Evolutionary conservation across 2,113 vertebrate genomes (phyloP).

Genomic region (Dipodomys ordii): DNA sequence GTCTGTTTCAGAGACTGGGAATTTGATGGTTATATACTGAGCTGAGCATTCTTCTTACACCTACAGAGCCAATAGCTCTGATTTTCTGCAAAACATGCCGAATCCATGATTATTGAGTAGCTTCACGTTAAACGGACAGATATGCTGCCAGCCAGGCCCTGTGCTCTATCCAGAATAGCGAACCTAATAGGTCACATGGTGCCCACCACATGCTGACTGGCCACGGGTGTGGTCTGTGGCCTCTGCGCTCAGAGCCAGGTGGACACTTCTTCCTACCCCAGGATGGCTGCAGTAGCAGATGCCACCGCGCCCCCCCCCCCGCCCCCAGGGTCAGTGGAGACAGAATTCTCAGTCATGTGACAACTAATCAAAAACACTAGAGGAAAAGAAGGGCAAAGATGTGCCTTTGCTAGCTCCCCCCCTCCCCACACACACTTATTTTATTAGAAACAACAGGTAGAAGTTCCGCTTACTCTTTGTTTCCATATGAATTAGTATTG

Average conservation of each 20-base stretch:
- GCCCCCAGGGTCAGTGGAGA: too few species aligned
- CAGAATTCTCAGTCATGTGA: too few species aligned
- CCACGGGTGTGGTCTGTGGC: not conserved
- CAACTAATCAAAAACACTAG: too few species aligned
- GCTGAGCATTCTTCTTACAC: not conserved
- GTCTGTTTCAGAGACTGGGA: not conserved
- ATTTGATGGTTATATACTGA: not conserved
- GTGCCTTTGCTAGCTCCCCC: not conserved
- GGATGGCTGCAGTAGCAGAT: too few species aligned
- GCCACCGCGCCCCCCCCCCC: too few species aligned
- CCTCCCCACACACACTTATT: not conserved
- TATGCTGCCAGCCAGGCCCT: not conserved
- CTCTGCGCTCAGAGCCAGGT: not conserved
- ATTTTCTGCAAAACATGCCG: not conserved
- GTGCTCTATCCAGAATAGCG: not conserved
- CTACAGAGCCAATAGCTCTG: not conserved
- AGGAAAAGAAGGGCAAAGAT: not conserved
- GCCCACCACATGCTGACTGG: fast-evolving
- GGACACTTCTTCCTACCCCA: fast-evolving
- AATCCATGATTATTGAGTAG: not conserved
- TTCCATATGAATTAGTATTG: not conserved
- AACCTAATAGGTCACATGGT: fast-evolving
- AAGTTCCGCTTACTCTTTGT: not conserved
- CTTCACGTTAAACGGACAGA: not conserved
- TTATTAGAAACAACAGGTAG: not conserved